These are phyloP conservation scores for Noctua comes DNA, from an alignment of 2,888 invertebrate genomes.

Conservation along the genomic window DNA sequence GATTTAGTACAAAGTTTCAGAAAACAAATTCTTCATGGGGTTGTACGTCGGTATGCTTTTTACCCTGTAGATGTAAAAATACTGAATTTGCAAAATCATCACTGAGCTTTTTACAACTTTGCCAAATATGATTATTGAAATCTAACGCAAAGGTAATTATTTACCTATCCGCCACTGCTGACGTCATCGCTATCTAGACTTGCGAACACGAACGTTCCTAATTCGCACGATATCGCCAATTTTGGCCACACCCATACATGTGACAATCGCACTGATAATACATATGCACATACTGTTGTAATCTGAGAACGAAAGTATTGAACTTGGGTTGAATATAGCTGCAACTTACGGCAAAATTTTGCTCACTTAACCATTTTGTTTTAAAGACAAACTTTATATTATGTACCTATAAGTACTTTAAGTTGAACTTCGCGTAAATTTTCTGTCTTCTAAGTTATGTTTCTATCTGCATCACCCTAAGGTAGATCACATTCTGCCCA, in stretches of 20 bases:
- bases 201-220: constrained; percentile 18
- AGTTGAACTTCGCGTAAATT: neutral
- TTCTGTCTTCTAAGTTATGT: neutral
- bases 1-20: neutral
- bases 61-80: neutral
- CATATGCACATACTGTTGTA: constrained; percentile 4
- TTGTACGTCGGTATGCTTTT: no score
- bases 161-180: constrained; percentile 9
- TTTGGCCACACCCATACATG: constrained; percentile 52
- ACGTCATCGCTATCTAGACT: constrained; percentile 42
- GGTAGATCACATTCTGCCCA: neutral
- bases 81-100: neutral
- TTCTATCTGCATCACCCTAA: neutral
- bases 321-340: neutral
- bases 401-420: neutral
- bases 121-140: neutral
- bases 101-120: constrained; percentile 9
- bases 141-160: constrained; percentile 11
- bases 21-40: neutral
- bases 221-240: constrained; percentile 39
- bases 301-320: constrained; percentile 16
- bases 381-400: neutral
- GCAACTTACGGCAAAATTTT: neutral
- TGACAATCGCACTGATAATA: constrained; percentile 43
- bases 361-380: neutral